Evolutionary conservation across 37 sponge, comb jelly and placozoan species (phyloP), one percentile per base, ranked within the genome.

Genomic region (Geodia barretti): DNA sequence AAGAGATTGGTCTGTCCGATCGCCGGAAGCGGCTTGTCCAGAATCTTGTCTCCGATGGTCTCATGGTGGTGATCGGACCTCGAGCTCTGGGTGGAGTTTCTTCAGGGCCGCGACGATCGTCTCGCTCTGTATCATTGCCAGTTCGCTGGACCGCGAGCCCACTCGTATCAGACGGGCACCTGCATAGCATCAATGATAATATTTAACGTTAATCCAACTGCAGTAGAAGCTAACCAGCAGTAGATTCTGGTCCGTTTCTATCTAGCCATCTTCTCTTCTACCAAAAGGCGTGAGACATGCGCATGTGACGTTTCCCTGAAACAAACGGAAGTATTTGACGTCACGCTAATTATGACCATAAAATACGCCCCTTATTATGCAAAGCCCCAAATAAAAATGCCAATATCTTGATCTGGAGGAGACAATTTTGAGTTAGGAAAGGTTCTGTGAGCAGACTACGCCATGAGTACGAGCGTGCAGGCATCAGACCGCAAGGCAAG

Each of bases 1-100:
- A 97, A 97, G 47, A 97, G 89, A 67, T 93, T 95, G 1, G 94
- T 97, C 32, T 88, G 91, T 14, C 98, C 98, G 20, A 97, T 95
- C 25, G 92, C 92, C 20, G 87, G 87, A 9, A 97, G 79, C 0
- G 98, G 83, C 31, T 77, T 83, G 84, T 97, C 98, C 39, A 88
- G 93, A 32, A 94, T 78, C 37, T 91, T 87, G 68, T 97, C 98
- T 38, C 98, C 98, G 33, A 90, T 90, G 21, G 93, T 92, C 31
- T 47, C 70, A 88, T 83, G 24, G 76, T 80, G 7, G 62, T 41
- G 39, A 94, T 74, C 3, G 62, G 68, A 69, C 87, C 26, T 83
- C 59, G 42, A 91, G 47, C n/a, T 85, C 32, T 25, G 95, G 91
- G 54, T 97, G 68, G 17, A 73, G 33, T 33, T 70, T 72, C 37